Percentiles rank a stretch among this genome's conserved stretches.
These are phyloP conservation scores for Tautogolabrus adspersus DNA, from an alignment of 2,113 vertebrate species.

Conservation along the genomic window DNA sequence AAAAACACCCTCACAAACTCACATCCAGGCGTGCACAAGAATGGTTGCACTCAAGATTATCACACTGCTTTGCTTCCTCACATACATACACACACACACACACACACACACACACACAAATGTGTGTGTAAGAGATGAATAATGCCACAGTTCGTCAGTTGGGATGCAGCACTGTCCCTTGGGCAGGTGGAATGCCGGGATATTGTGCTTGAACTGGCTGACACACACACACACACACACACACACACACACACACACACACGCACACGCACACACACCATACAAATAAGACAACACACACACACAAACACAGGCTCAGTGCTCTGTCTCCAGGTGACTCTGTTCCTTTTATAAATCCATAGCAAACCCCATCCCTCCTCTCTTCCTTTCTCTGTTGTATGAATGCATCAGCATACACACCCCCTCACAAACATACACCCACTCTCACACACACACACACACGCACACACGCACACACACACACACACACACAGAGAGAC, in stretches of 20 bases:
- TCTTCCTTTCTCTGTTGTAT: conserved; percentile 52
- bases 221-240: conserved; percentile 46
- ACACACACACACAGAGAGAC: conserved; percentile 6
- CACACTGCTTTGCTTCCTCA: conserved; percentile 22
- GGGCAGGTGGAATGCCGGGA: conserved; percentile 71
- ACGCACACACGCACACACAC: conserved; percentile 17
- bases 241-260: conserved; percentile 17
- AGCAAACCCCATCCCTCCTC: conserved; percentile 42
- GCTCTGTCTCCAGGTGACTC: conserved; percentile 70
- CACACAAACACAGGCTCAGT: conserved; percentile 39
- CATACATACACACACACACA: conserved; percentile 16
- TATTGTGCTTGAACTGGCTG: conserved; percentile 70
- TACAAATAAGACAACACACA: conserved; percentile 15
- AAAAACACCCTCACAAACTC: conserved; percentile 32
- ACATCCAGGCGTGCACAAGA: conserved; percentile 11
- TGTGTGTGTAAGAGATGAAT: conserved; percentile 74
- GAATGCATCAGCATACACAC: conserved; percentile 40
- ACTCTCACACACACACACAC: conserved; percentile 39
- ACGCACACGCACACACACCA: conserved; percentile 7
- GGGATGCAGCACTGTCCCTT: conserved; percentile 75
- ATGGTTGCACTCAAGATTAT: conserved; percentile 20
- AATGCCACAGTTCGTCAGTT: conserved; percentile 79
- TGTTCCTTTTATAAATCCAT: conserved; percentile 70
- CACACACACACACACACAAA: neutral
- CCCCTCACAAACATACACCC: conserved; percentile 2